Percentiles rank a stretch among this genome's conserved stretches.
Conservation (phyloP, 2,888 invertebrate genomes). For the Stratiomys singularior region DNA sequence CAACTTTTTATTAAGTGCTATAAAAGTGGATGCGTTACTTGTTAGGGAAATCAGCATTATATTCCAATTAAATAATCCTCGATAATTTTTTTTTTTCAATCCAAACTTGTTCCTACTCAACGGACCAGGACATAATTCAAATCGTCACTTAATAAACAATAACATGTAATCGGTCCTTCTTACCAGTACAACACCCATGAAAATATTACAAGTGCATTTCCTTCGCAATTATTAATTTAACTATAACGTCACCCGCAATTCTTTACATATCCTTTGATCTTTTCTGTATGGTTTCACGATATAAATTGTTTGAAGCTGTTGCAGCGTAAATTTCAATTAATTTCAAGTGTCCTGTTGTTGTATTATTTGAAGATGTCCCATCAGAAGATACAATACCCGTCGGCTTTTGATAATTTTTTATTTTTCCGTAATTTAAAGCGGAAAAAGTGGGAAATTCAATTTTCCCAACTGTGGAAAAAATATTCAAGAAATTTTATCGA, state of each 20-base stretch:
- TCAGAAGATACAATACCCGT: neutral
- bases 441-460: neutral
- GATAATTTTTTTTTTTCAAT: no score
- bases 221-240: neutral
- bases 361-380: neutral
- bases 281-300: neutral
- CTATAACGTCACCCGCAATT: neutral
- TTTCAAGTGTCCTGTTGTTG: conserved; percentile 28
- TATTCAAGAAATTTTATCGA: neutral
- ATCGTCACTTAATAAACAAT: neutral
- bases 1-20: no score
- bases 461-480: no score
- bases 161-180: neutral
- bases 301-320: conserved; percentile 28
- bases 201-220: neutral
- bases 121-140: neutral
- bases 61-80: no score
- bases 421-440: no score
- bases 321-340: conserved; percentile 44
- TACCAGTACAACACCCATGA: neutral
- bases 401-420: no score
- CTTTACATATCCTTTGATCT: conserved; percentile 31
- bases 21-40: no score
- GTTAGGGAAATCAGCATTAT: no score
- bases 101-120: no score